Conservation (phyloP, 2,113 vertebrate species). For the Mandrillus leucophaeus region DNA sequence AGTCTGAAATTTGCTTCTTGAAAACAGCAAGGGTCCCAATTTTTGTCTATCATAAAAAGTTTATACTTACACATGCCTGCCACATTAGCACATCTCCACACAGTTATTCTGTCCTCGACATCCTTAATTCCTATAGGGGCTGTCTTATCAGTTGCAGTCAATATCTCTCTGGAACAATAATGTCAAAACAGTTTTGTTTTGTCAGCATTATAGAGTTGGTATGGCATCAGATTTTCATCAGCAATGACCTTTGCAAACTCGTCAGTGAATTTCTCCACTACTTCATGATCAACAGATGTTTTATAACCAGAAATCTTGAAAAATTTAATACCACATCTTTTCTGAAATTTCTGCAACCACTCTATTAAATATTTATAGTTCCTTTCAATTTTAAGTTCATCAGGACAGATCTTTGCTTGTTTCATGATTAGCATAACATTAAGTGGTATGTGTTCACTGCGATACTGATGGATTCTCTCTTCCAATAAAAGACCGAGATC, state of each 20-base stretch:
- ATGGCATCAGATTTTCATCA: not conserved
- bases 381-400: not conserved
- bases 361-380: not conserved
- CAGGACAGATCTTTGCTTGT: not conserved
- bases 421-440: not conserved
- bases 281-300: not conserved
- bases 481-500: not conserved
- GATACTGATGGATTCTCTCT: not conserved
- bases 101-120: not conserved
- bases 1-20: not conserved
- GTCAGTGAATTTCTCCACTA: not conserved
- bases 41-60: not conserved
- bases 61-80: not conserved
- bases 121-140: not conserved
- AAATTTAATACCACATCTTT: not conserved
- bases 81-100: not conserved
- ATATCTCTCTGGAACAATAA: not conserved
- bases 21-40: not conserved
- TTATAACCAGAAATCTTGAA: not conserved
- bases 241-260: not conserved
- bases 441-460: not conserved
- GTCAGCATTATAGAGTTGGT: not conserved
- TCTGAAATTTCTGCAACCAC: not conserved
- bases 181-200: not conserved
- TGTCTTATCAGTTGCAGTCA: not conserved